These are phyloP conservation scores for Vollenhovia emeryi DNA, from an alignment of 1,140 invertebrate genomes.

Conservation along the genomic window DNA sequence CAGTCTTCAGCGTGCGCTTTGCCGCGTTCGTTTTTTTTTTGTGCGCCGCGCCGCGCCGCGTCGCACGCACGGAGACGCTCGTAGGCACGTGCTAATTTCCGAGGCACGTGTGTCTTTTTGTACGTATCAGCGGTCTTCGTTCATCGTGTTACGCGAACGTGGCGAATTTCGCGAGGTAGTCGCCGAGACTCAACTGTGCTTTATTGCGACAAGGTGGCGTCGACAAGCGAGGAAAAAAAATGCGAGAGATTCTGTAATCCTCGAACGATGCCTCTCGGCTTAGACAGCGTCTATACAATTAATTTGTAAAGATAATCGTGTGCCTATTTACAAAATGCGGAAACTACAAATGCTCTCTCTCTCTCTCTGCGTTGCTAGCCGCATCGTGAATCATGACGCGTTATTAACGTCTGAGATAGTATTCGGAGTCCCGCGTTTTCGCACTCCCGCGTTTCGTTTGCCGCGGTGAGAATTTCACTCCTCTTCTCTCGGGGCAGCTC, in stretches of 20 bases:
- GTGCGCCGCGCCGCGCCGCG: neutral
- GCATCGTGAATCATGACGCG: neutral
- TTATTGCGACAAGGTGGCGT: neutral
- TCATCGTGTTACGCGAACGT: neutral
- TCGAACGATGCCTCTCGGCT: neutral
- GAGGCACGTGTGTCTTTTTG: conserved; percentile 19
- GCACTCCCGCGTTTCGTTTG: conserved; percentile 2
- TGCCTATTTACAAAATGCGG: neutral
- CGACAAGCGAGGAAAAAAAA: neutral
- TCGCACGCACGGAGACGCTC: neutral
- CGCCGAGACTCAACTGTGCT: neutral
- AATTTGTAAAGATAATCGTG: neutral
- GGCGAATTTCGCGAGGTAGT: neutral
- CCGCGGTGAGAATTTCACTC: conserved; percentile 65
- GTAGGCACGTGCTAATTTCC: conserved; percentile 37
- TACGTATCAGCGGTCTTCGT: neutral
- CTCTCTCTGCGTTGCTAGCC: too few species aligned
- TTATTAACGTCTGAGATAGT: neutral
- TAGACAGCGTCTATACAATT: neutral
- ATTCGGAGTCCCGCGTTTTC: neutral
- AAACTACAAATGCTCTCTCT: too few species aligned
- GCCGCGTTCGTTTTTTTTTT: conserved; percentile 1
- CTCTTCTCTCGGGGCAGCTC: conserved; percentile 44
- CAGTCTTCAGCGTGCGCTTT: neutral
- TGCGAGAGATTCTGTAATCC: neutral